These are phyloP conservation scores for Globia sparganii DNA, from an alignment of 2,888 invertebrate species.

Conservation along the genomic window DNA sequence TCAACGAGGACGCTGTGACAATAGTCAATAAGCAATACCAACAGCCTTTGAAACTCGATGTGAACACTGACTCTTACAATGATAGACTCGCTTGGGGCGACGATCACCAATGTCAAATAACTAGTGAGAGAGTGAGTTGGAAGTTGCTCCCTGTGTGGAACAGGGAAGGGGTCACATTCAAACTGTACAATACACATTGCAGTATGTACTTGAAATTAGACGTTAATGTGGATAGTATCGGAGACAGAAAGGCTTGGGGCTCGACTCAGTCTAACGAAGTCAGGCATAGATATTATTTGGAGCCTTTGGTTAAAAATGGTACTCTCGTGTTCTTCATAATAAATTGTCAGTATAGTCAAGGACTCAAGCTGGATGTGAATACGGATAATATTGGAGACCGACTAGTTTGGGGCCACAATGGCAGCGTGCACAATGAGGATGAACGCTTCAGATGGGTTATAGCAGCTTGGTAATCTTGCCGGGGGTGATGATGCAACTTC, in stretches of 20 bases:
- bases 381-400: conserved; percentile 49
- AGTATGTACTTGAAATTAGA: conserved; percentile 70
- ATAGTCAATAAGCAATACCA: conserved; percentile 63
- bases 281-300: conserved; percentile 64
- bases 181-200: conserved; percentile 63
- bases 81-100: conserved; percentile 69
- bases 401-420: conserved; percentile 59
- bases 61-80: conserved; percentile 44
- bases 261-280: conserved; percentile 40
- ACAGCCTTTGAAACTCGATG: conserved; percentile 64
- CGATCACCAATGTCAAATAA: conserved; percentile 30
- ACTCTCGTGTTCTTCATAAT: conserved; percentile 67
- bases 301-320: conserved; percentile 61
- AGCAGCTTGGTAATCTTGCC: conserved; percentile 25
- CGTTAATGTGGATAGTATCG: conserved; percentile 41
- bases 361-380: conserved; percentile 58
- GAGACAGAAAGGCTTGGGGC: conserved; percentile 68
- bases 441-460: conserved; percentile 45
- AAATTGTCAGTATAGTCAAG: conserved; percentile 63
- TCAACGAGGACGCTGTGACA: conserved; percentile 60
- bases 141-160: conserved; percentile 65
- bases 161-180: conserved; percentile 63
- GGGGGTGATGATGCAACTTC: not conserved
- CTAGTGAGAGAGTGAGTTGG: conserved; percentile 65
- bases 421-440: conserved; percentile 3